Evolutionary conservation across 2,888 invertebrate species (phyloP), one percentile per base, ranked within the genome.

Genomic region (Laothoe populi): DNA sequence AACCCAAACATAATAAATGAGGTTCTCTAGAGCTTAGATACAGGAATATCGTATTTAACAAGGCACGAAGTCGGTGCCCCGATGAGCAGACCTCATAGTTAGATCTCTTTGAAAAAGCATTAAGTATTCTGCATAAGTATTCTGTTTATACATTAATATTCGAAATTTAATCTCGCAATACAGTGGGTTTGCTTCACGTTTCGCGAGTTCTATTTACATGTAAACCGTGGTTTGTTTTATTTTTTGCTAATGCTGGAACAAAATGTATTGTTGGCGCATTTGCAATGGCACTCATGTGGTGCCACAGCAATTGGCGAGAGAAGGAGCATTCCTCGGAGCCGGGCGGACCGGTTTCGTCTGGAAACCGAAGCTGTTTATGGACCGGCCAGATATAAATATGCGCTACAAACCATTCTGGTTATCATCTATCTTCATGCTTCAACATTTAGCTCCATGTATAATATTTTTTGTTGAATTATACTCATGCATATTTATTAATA

Each of bases 341-440:
- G 79, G 84, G 79, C 81, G 74, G 88, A 91, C 92, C 90, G 92
- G 92, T 92, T 89, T 81, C 81, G 60, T 61, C 62, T 58, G 62
- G 58, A 75, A 72, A 74, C 77, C 72, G 81, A 77, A 77, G 82
- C 88, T 84, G 88, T 89, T 90, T 90, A 90, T 87, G 88, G 88
- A 80, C 82, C 84, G 84, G 86, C 87, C 87, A 87, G 88, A 86
- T 91, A 92, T 90, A 92, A 90, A 91, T 91, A 92, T 90, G 81
- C 80, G 78, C 83, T 80, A 87, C 86, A 82, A 79, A 83, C 80
- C 53, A 53, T 53, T 53, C 53, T 53, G 53, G 53, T 53, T 26
- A 59, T 58, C 86, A 88, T 89, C 87, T 86, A 86, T 91, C 90
- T 87, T 81, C 79, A 75, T 81, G 81, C 79, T 84, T 81, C 79